Evolutionary conservation across 2,888 invertebrate species (phyloP).

Genomic region (Phortica okadai): DNA sequence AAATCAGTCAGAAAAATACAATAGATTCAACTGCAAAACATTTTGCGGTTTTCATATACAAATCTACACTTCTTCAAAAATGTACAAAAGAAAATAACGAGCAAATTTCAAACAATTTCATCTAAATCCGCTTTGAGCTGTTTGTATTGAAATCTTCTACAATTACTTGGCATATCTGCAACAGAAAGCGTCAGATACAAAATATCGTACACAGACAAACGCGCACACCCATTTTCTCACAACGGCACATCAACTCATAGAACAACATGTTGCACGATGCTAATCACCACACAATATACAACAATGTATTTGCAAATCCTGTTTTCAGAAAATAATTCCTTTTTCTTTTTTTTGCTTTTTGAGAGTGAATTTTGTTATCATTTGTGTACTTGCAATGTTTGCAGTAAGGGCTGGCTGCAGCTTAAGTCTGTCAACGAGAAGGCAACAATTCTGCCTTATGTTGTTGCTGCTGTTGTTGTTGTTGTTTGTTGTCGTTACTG

Average conservation of each 20-base stretch:
- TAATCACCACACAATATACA: conserved; percentile 13
- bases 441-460: not conserved
- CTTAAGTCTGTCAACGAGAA: conserved; percentile 24
- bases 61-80: conserved; percentile 2
- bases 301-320: conserved; percentile 14
- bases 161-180: conserved; percentile 4
- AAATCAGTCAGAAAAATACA: not conserved
- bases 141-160: not conserved
- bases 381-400: conserved; percentile 15
- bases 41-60: not conserved
- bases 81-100: not conserved
- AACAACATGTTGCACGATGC: conserved; percentile 18
- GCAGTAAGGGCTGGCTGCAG: conserved; percentile 10
- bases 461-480: not conserved
- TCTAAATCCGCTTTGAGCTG: conserved; percentile 15
- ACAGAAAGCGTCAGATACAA: not conserved
- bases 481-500: conserved; percentile 41
- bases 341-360: not conserved
- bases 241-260: not conserved
- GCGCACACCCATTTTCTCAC: conserved; percentile 18
- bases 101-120: conserved; percentile 1
- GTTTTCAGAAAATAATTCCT: conserved; percentile 4
- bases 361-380: conserved; percentile 6
- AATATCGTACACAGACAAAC: not conserved
- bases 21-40: not conserved